Evolutionary conservation across 2,888 invertebrate genomes (phyloP).

Genomic region (Cartodere bifasciata): DNA sequence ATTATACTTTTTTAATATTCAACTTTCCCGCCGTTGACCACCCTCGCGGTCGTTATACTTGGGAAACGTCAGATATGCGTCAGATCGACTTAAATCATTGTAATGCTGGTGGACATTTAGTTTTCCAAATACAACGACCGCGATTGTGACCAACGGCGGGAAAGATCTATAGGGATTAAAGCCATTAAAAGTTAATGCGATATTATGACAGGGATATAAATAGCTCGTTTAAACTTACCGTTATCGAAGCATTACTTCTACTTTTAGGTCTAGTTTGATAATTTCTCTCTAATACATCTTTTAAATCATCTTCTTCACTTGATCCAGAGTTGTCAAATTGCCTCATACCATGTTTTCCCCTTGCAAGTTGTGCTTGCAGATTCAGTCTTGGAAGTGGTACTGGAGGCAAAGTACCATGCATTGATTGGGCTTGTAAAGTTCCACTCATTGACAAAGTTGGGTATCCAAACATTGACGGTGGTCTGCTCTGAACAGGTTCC

Average conservation of each 20-base stretch:
- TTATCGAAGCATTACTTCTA: constrained; percentile 52
- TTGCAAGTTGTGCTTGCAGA: constrained; percentile 32
- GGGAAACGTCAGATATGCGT: too few species aligned
- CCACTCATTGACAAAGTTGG: constrained; percentile 44
- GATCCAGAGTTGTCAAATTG: constrained; percentile 44
- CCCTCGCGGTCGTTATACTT: too few species aligned
- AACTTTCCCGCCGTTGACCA: too few species aligned
- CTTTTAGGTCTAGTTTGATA: constrained; percentile 75
- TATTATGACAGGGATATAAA: too few species aligned
- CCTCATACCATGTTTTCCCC: constrained; percentile 29
- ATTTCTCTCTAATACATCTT: constrained; percentile 58
- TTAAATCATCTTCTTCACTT: constrained; percentile 57
- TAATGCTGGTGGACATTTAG: too few species aligned
- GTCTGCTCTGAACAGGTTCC: constrained; percentile 60
- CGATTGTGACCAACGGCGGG: too few species aligned
- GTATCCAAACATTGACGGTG: constrained; percentile 74
- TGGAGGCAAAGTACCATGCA: constrained; percentile 49
- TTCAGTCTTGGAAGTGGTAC: constrained; percentile 57
- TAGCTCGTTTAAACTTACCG: constrained; percentile 38
- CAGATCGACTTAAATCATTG: too few species aligned
- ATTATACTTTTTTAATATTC: too few species aligned
- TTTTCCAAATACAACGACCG: too few species aligned
- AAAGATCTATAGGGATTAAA: too few species aligned
- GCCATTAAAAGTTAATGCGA: too few species aligned
- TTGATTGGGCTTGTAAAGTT: constrained; percentile 32